Base-by-base conservation (phyloP, 2,113 vertebrate species). In the Caranx melampygus region DNA sequence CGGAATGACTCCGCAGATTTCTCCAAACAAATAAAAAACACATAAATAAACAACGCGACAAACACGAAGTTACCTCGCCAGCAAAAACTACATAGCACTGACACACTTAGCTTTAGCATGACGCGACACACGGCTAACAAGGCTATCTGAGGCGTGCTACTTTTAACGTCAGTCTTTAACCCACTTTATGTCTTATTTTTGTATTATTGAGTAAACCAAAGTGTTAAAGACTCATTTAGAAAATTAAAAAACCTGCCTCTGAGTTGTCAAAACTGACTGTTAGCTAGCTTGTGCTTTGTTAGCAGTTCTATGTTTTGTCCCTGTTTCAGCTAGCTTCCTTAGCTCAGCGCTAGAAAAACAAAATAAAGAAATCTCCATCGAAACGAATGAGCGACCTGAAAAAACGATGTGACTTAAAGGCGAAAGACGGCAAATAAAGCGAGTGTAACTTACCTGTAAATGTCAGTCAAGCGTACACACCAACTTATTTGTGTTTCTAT, bases 401-500 rank as follows among this genome's bases (percentile, higher is more conserved):
- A 6, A 0, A 21, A 4, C 0, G 0, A 4, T 3, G 3, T 33
- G 0, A 1, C 12, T 47, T 72, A 0, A 3, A 40, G 47, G 1
- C 2, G 0, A 52, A 2, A 0, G 12, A 11, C 0, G 0, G 2
- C 4, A 14, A 6, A 16, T 0, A 9, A 13, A 35, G 8, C 0
- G 2, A 11, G 10, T 20, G 15, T 9, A 2, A 82, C 87, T 79
- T 37, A 93, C 92, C 70, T 65, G 82, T 71, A 34, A 26, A 47
- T 49, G 11, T 37, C 0, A 52, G 9, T 34, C 11, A 54, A 42
- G 2, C 6, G 42, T 33, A 47, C 34, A 69, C 40, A 63, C 21
- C 35, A 91, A 88, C 81, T 90, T 88, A 26, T 82, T 78, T 44
- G 42, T 64, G 75, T 90, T 83, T 83, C 65, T 35, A 72, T 85